Base-by-base conservation (phyloP, 2,113 vertebrate species). In the Phyllostomus discolor region DNA sequence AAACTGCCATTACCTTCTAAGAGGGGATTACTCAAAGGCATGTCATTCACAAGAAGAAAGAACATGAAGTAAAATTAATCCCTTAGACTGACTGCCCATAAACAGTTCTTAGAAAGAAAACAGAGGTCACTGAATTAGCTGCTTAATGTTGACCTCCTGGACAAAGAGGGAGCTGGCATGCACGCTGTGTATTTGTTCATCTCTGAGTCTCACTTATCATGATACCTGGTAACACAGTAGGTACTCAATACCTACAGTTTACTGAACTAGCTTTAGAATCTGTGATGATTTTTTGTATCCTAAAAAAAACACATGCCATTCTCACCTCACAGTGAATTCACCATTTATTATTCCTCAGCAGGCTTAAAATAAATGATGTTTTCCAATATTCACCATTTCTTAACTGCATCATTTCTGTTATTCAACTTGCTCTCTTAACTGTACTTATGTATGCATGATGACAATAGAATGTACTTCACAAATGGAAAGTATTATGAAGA, bases 281-380 rank as follows among this genome's bases (percentile, higher is more conserved):
- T 90, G 26, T 62, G 19, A 78, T 31, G 50, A 92, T 46, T 81
- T 84, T 43, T 91, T 11, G 19, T 66, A 54, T 50, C 78, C 14
- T 82, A 86, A 95, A 81, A 95, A 81, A 93, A 24, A 52, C 28
- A 67, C 14, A 75, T 17, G 33, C 35, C 82, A 38, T 16, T 20
- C 10, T 91, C 41, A 88, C 59, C 66, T 95, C 70, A 48, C 19
- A 73, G 43, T 78, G 35, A 88, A 72, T 90, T 93, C 59, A 72
- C 72, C 88, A 92, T 66, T 92, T 81, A 91, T 92, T 85, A 91
- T n/a, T 75, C 93, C 78, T 85, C 67, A 73, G 28, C 26, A 46
- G 22, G 16, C 59, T 97, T 97, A 73, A 97, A 94, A 93, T n/a
- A 91, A 48, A 82, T 52, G 35, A 91, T 69, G 48, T 95, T 67